phyloP scores from a whole-genome alignment of 2,888 invertebrate genomes.

The Lasioglossum figueresi region DNA sequence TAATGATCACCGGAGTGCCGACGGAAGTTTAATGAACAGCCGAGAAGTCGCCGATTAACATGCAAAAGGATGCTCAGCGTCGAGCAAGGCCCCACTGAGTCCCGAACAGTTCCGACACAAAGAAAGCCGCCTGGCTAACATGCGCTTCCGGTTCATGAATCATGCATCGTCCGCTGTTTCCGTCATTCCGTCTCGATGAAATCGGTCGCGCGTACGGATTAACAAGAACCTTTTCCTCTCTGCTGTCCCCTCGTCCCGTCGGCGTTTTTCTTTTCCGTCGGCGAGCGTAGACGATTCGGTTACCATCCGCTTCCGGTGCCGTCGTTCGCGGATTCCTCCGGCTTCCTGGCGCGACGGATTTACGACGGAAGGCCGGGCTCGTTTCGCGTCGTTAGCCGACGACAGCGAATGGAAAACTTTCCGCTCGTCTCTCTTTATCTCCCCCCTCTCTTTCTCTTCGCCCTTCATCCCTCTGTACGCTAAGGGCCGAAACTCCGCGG shows the following conservation, averaged over 20 bases:
- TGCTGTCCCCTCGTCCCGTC: not conserved
- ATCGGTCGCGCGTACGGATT: constrained; percentile 23
- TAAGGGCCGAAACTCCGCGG: not conserved
- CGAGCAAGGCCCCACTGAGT: not conserved
- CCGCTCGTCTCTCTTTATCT: constrained; percentile 47
- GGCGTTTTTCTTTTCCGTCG: not conserved
- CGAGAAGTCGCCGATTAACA: not conserved
- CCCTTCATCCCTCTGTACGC: not conserved
- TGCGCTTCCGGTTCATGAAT: constrained; percentile 76
- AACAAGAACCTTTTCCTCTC: constrained; percentile 23
- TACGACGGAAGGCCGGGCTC: constrained; percentile 70
- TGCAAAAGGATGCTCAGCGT: not conserved
- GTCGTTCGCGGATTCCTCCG: constrained; percentile 24
- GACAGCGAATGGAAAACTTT: constrained; percentile 73
- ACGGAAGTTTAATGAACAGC: not conserved
- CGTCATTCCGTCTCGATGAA: constrained; percentile 50
- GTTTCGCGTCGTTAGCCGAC: constrained; percentile 75
- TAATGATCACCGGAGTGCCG: not conserved
- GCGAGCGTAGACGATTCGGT: constrained; percentile 35
- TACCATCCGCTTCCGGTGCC: constrained; percentile 53
- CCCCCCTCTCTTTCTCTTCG: not conserved
- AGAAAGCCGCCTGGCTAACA: constrained; percentile 19
- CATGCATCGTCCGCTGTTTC: constrained; percentile 73
- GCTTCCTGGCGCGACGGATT: constrained; percentile 69
- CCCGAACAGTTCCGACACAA: not conserved